These are phyloP conservation scores for Anoncus sp. DNA, from an alignment of 2,888 invertebrate genomes.

Conservation along the genomic window DNA sequence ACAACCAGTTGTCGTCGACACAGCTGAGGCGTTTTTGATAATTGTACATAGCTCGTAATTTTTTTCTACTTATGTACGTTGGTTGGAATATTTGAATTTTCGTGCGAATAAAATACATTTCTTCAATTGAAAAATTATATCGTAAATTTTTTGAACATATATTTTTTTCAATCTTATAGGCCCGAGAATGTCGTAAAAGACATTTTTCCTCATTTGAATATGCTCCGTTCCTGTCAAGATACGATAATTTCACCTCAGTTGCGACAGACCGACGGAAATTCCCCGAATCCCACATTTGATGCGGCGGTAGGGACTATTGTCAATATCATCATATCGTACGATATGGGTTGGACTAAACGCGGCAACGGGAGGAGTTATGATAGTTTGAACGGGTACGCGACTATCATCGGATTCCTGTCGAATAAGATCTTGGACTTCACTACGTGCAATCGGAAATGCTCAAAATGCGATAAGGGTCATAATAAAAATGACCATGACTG, in stretches of 20 bases:
- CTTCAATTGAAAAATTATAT: slow-evolving; percentile 3
- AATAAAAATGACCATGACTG: slow-evolving; percentile 61
- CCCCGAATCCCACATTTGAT: slow-evolving; percentile 21
- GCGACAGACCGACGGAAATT: not conserved
- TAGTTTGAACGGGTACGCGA: slow-evolving; percentile 1
- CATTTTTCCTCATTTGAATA: slow-evolving; percentile 8
- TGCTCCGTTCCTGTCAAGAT: slow-evolving; percentile 9
- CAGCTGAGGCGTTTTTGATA: not conserved
- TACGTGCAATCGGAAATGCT: slow-evolving; percentile 47
- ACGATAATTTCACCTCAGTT: not conserved
- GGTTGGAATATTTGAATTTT: not conserved
- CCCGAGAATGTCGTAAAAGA: not conserved
- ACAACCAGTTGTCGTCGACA: not conserved
- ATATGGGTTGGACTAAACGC: slow-evolving; percentile 49
- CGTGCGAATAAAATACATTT: slow-evolving; percentile 3
- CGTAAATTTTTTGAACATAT: not conserved
- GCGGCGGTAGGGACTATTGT: slow-evolving; percentile 32
- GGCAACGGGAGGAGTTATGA: not conserved
- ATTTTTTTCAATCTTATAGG: not conserved
- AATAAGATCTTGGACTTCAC: slow-evolving; percentile 55
- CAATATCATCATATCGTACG: slow-evolving; percentile 57
- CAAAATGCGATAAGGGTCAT: slow-evolving; percentile 51
- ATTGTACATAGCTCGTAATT: not conserved
- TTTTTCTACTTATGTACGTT: not conserved
- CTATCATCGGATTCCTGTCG: slow-evolving; percentile 55